Evolutionary conservation across 2,113 vertebrate genomes (phyloP).

Genomic region (Bungarus multicinctus): DNA sequence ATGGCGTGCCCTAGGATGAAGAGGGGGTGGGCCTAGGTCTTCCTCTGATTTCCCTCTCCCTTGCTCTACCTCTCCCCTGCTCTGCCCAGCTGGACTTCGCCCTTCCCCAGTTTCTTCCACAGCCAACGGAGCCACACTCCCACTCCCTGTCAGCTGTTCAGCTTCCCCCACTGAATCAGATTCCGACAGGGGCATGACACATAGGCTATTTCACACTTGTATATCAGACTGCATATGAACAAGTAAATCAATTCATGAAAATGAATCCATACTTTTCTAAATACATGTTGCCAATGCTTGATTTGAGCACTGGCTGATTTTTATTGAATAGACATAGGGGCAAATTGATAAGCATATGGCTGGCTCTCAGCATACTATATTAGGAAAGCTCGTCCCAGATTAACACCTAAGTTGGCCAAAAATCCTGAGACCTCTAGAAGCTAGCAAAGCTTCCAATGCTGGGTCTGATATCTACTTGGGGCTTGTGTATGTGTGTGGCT

Average conservation of each 20-base stretch:
- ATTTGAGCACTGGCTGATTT: not conserved
- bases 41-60: no score
- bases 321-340: not conserved
- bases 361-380: not conserved
- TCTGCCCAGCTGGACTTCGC: no score
- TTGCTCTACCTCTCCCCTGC: no score
- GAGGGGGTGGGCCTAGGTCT: no score
- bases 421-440: not conserved
- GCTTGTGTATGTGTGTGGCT: not conserved
- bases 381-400: not conserved
- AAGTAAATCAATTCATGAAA: not conserved
- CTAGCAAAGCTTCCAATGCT: not conserved
- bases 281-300: not conserved
- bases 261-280: not conserved
- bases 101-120: no score
- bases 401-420: not conserved
- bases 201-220: not conserved
- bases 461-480: not conserved
- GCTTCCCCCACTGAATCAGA: no score
- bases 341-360: not conserved
- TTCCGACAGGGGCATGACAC: no score
- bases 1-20: no score
- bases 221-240: not conserved
- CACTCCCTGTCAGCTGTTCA: no score
- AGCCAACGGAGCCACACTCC: no score